A percentile compares a stretch with the other conserved stretches of the same genome.
Evolutionary conservation across 1,140 invertebrate genomes (phyloP).

Genomic region (Eupeodes corollae): DNA sequence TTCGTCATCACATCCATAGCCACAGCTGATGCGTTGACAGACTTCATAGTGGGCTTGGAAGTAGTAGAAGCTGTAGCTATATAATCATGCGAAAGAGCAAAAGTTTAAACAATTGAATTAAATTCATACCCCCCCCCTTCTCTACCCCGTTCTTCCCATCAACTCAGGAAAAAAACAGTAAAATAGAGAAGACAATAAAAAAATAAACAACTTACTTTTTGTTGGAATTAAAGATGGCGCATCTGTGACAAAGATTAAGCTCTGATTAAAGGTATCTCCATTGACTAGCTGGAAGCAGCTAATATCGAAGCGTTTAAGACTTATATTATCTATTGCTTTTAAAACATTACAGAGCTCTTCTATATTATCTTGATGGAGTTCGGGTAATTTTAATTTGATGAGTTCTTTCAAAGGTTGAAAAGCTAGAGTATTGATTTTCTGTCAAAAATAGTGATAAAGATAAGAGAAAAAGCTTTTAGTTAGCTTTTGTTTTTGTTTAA

Average conservation of each 20-base stretch:
- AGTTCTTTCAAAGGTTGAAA: slow-evolving; percentile 27
- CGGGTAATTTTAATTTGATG: slow-evolving; percentile 30
- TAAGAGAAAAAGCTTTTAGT: slow-evolving; percentile 3
- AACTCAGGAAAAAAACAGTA: no score
- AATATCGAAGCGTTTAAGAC: slow-evolving; percentile 24
- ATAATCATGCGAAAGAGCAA: no score
- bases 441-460: slow-evolving; percentile 9
- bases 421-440: slow-evolving; percentile 36
- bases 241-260: slow-evolving; percentile 24
- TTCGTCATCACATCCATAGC: background rate
- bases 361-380: slow-evolving; percentile 21
- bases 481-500: background rate
- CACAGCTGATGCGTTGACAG: background rate
- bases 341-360: slow-evolving; percentile 28
- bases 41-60: no score
- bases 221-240: slow-evolving; percentile 5
- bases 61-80: no score
- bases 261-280: slow-evolving; percentile 31
- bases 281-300: slow-evolving; percentile 31
- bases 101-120: no score
- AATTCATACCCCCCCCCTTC: no score
- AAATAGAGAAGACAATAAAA: no score
- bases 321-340: slow-evolving; percentile 30
- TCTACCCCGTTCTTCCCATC: no score
- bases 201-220: no score